A percentile compares a stretch with the other conserved stretches of the same genome.
These are phyloP conservation scores for Dreissena polymorpha DNA, from an alignment of 1,140 invertebrate genomes.

Conservation along the genomic window DNA sequence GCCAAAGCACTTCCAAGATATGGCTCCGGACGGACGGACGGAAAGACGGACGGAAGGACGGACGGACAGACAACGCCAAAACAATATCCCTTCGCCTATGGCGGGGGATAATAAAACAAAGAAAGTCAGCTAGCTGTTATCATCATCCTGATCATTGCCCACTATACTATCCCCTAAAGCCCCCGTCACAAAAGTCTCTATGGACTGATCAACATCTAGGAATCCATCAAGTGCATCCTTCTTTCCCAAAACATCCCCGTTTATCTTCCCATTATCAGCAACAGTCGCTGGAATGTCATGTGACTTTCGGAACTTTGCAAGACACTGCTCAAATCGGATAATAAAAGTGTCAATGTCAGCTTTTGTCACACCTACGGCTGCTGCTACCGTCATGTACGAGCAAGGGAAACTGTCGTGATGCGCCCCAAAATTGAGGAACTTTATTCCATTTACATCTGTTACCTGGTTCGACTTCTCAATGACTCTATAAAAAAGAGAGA, in stretches of 20 bases:
- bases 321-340: constrained; percentile 83
- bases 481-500: constrained; percentile 70
- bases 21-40: no score
- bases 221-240: no score
- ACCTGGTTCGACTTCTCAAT: constrained; percentile 65
- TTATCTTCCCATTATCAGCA: not conserved
- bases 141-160: no score
- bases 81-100: no score
- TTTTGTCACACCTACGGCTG: constrained; percentile 85
- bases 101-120: no score
- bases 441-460: constrained; percentile 63
- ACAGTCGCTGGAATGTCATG: not conserved
- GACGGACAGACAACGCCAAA: no score
- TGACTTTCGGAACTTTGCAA: constrained; percentile 60
- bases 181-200: no score
- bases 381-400: constrained; percentile 87
- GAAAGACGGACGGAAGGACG: no score
- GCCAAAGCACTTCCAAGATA: no score
- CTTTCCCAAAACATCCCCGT: not conserved
- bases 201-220: no score
- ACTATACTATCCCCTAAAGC: no score
- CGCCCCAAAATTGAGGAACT: constrained; percentile 85
- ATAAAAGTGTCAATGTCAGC: constrained; percentile 86
- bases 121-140: no score
- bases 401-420: constrained; percentile 84